Base-by-base conservation (phyloP, 2,888 invertebrate species). In the Drosophila bunnanda region DNA sequence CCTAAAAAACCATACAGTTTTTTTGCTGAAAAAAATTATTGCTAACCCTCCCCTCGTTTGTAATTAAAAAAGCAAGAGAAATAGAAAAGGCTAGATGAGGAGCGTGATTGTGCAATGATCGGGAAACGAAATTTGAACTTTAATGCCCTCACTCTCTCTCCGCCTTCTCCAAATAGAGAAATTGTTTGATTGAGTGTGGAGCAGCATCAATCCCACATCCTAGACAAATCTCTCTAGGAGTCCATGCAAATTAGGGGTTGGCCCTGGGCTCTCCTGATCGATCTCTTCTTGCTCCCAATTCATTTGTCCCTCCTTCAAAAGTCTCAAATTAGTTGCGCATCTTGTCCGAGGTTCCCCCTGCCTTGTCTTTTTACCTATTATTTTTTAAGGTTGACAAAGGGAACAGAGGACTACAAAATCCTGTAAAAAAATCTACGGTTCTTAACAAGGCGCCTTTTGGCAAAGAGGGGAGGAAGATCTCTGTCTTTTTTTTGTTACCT, bases 81-180 rank as follows among this genome's bases (percentile, higher is more conserved):
- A 20, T 20, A 41, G 13, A 20, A 34, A 70, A 76, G 81, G 88
- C 74, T 71, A 75, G 71, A 76, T 78, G 76, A 78, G 82, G 69
- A 75, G 84, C 84, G 84, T 78, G 88, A 80, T 83, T 59, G 69
- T 70, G 59, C 66, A 67, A 79, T 71, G 76, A 66, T 71, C 52
- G 53, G 67, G 36, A 73, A 73, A 44, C 25, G 46, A 69, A 70
- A 67, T 67, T 57, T 67, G 67, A 67, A 67, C 67, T 67, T 67
- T 67, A 69, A 57, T 67, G 57, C 70, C 69, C 9, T 17, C 66
- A 69, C 66, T 56, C 46, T 67, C 66, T 56, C 46, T 50, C 17
- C 28, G 28, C 48, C 17, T 30, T 30, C n/a, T 32, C 50, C 12
- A 25, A 25, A 25, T 25, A 4, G 25, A 25, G 41, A 39, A 70